These are phyloP conservation scores for Neosilurus mollespiculum DNA, from an alignment of 2,797 vertebrate species.

Conservation along the genomic window DNA sequence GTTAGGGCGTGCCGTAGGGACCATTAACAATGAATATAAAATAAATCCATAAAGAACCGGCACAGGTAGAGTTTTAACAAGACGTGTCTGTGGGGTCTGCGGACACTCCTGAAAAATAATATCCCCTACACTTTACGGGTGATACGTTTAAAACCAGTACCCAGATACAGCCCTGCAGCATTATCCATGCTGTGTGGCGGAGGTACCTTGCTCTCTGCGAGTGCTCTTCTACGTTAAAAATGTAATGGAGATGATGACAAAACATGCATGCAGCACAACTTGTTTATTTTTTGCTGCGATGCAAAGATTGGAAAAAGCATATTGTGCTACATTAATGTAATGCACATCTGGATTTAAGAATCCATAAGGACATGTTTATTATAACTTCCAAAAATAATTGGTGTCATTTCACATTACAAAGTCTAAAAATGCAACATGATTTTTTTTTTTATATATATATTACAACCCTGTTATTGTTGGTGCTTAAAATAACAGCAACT, in stretches of 20 bases:
- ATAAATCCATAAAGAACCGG: no score
- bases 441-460: background rate
- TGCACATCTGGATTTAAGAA: constrained; percentile 19
- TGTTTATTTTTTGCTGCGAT: constrained; percentile 2
- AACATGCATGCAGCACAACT: background rate
- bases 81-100: no score
- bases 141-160: no score
- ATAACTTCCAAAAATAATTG: background rate
- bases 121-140: no score
- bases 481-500: background rate
- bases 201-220: no score
- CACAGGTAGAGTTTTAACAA: no score
- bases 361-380: background rate
- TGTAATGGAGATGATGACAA: background rate
- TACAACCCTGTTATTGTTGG: background rate
- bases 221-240: background rate
- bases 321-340: constrained; percentile 14
- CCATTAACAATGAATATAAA: no score
- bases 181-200: no score
- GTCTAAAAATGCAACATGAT: background rate
- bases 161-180: no score
- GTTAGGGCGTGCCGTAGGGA: no score
- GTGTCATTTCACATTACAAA: background rate
- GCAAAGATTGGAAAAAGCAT: background rate
- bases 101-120: no score